These are phyloP conservation scores for Hippopotamus amphibius DNA, from an alignment of 2,113 vertebrate genomes.

Conservation along the genomic window DNA sequence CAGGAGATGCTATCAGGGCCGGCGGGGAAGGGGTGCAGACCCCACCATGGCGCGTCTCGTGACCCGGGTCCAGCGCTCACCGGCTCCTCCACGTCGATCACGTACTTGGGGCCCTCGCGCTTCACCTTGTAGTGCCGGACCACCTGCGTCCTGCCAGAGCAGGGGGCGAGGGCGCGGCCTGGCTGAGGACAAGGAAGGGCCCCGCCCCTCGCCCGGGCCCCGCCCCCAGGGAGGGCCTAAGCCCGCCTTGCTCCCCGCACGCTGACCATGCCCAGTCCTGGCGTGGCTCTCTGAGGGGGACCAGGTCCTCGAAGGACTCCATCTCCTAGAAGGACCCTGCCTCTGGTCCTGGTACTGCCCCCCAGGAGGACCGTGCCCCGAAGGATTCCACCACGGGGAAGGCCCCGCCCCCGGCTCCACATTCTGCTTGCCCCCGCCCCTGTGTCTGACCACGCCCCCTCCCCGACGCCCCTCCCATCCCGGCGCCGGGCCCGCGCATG, in stretches of 20 bases:
- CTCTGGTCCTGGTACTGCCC: too few relatives aligned
- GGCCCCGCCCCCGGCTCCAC: not conserved
- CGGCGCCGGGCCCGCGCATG: rapidly evolving
- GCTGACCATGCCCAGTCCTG: not conserved
- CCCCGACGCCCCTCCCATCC: rapidly evolving
- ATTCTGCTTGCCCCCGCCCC: not conserved
- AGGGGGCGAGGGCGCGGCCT: rapidly evolving
- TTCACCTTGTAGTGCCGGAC: constrained; percentile 90
- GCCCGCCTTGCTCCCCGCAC: not conserved
- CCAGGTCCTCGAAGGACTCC: not conserved
- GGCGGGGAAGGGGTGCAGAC: not conserved
- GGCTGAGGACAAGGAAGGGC: not conserved
- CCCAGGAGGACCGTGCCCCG: rapidly evolving
- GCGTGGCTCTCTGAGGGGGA: too few relatives aligned
- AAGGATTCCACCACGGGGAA: not conserved
- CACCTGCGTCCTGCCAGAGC: constrained; percentile 60
- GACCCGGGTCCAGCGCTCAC: constrained; percentile 83
- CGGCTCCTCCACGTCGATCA: constrained; percentile 88
- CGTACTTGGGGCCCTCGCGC: constrained; percentile 76
- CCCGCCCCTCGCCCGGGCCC: not conserved
- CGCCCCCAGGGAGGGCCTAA: not conserved
- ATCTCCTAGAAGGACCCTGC: not conserved
- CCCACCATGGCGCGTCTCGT: not conserved
- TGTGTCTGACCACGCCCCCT: not conserved
- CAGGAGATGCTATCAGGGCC: not conserved